Base-by-base conservation (phyloP, 2,888 invertebrate species). In the Athripsodes cinereus region DNA sequence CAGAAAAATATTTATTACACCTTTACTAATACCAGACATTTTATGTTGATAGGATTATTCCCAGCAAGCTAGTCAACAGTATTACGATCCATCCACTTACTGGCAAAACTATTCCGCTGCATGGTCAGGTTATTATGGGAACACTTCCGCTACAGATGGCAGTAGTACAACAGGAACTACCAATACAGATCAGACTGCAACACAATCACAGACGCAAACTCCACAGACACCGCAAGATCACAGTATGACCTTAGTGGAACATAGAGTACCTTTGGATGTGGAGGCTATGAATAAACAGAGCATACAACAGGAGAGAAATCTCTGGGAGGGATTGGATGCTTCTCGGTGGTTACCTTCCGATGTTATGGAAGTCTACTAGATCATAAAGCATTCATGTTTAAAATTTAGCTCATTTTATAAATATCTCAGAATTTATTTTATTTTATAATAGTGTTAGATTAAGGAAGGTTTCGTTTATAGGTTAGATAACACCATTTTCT, bases 261-360 rank as follows among this genome's bases (percentile, higher is more conserved):
- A 92, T 70, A 88, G 90, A 66, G 78, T 81, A 64, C 75, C 82
- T 11, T 69, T 90, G 52, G 91, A 92, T 68, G 74, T 87, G 2
- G 92, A 92, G 47, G 85, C 85, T 69, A 68, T 87, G 68, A 92
- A 92, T 69, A 81, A 86, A 64, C 91, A 92, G 65, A 79, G 84
- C 53, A 78, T 88, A 47, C 88, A 91, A 64, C 83, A 86, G 20
- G 90, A 91, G 68, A 78, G 86, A 58, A 86, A 85, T 53, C 72
- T 92, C 22, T 92, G 91, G 86, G 92, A 91, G 72, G 85, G 86
- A 16, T 69, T 92, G 49, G 92, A 92, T 69, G 82, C 87, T 61
- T 90, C 90, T 1, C 88, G 90, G 68, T 92, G 92, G 92, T 78
- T 90, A 67, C 89, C 90, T 0, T 83, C 87, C 62, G 91, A 91